Base-by-base conservation (phyloP, 2,113 vertebrate species). In the Sylvietta virens region DNA sequence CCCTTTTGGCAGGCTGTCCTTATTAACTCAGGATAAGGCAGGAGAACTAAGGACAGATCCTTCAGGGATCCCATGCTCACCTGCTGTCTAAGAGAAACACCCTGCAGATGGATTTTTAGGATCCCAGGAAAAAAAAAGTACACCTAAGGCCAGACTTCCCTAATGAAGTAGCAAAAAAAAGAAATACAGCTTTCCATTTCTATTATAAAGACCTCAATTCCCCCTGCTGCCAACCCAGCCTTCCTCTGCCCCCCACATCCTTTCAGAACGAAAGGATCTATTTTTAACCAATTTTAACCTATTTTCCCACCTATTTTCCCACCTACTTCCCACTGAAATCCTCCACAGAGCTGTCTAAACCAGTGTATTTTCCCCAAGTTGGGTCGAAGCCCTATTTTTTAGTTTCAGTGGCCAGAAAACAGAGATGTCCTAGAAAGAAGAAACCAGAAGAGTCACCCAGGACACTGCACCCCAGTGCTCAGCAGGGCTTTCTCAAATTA, bases 381-480 rank as follows among this genome's bases (percentile, higher is more conserved):
- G 20, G 45, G 33, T 7, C 0, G 1, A 90, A 79, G 27, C 45
- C 30, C 62, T 30, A 1, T 21, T 23, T 60, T 48, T 71, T 0
- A 39, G 11, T 56, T 86, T n/a, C 61, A 67, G 23, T 30, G 44
- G 19, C 42, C 37, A 53, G 11, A 48, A 74, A 53, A 22, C 16
- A 69, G 22, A 45, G 31, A 62, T 5, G 3, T 15, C 13, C 13
- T 9, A 51, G 31, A 40, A 21, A 48, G 33, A 58, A 31, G 30
- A 64, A 73, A 77, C 13, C n/a, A 69, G 15, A 37, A 35, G 9
- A 81, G 35, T 39, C 14, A 67, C 40, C 45, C 56, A 45, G 31
- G 50, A 66, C 26, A n/a, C 31, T 27, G 20, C 40, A 79, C 74
- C 51, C n/a, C 51, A 27, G 27, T 7, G 57, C 44, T 47, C 33